These are phyloP conservation scores for Girardinichthys multiradiatus DNA, from an alignment of 2,113 vertebrate species.

Conservation along the genomic window DNA sequence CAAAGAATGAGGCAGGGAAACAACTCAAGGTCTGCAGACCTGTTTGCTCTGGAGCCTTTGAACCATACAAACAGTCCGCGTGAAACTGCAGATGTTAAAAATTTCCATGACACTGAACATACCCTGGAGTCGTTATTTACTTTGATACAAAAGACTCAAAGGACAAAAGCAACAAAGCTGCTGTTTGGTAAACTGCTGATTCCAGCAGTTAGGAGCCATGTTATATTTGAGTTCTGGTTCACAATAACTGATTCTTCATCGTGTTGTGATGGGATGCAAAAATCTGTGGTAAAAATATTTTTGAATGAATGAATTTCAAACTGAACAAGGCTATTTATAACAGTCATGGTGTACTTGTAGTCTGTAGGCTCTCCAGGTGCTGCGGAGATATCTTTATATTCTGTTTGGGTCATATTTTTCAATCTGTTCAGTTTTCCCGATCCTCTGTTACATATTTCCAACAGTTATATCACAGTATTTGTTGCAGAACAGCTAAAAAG, in stretches of 20 bases:
- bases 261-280: no score
- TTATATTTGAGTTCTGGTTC: not conserved
- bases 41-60: conserved; percentile 7
- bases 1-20: not conserved
- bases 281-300: no score
- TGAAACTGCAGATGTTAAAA: not conserved
- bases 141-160: not conserved
- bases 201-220: not conserved
- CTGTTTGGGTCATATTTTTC: no score
- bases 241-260: not conserved
- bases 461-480: no score
- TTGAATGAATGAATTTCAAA: no score
- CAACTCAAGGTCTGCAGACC: not conserved
- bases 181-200: not conserved
- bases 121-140: not conserved
- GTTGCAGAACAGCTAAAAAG: no score
- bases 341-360: no score
- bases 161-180: not conserved
- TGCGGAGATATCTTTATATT: no score
- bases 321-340: not conserved
- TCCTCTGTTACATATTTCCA: no score
- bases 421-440: no score
- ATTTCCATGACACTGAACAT: not conserved
- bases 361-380: no score
- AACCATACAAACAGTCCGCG: not conserved